Conservation (phyloP, 2,113 vertebrate species). For the Nothocercus nigrocapillus region DNA sequence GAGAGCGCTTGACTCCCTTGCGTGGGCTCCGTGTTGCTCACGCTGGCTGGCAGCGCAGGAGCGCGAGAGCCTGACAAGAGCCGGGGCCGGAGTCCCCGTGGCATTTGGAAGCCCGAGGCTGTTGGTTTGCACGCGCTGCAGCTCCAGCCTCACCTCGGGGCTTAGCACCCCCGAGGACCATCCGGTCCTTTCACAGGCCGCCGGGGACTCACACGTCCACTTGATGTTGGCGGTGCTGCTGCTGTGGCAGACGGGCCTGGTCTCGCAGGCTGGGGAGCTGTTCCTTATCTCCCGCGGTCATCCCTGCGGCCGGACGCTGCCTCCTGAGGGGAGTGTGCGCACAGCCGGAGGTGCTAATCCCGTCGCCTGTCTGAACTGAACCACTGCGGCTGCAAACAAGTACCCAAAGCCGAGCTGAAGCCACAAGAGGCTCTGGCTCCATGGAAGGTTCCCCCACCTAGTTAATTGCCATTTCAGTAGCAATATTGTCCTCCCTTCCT, state of each 20-base stretch:
- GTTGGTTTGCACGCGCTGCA: rapidly evolving
- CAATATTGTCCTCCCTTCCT: background rate
- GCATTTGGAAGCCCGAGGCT: background rate
- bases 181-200: background rate
- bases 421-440: background rate
- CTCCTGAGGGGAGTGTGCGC: background rate
- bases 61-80: background rate
- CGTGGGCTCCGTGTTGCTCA: no score
- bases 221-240: background rate
- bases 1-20: rapidly evolving
- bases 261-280: background rate
- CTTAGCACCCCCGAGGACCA: background rate
- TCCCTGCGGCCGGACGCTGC: rapidly evolving
- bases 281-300: background rate
- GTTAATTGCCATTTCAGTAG: background rate
- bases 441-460: background rate
- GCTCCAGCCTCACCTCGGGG: background rate
- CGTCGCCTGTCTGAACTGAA: background rate
- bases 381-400: background rate
- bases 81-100: rapidly evolving
- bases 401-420: background rate
- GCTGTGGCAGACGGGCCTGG: background rate
- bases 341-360: background rate
- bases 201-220: background rate
- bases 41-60: background rate